Base-by-base conservation (phyloP, 2,888 invertebrate species). In the Cerceris ruficornis region DNA sequence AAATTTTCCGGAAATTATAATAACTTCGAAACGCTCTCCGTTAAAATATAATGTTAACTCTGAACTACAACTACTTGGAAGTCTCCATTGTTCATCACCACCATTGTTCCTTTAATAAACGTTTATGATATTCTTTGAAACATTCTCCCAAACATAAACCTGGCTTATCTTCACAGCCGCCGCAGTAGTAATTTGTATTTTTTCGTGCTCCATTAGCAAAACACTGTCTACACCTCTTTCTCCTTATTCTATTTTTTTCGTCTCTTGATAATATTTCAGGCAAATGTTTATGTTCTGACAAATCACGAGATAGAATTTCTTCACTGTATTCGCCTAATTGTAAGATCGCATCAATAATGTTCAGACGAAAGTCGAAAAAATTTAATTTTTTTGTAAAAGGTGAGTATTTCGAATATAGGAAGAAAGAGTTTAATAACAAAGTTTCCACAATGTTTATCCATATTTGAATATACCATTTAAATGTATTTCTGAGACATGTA, bases 71-170 rank as follows among this genome's bases (percentile, higher is more conserved):
- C 2, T 2, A 28, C 28, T 2, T 28, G 28, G 28, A 28, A 28
- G 28, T 28, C 28, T 28, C 4, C 28, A 28, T 28, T 28, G 28
- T 28, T 28, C 28, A 4, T 28, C 28, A 28, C 4, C 28, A 28
- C 28, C 28, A 28, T 28, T 28, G 28, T 28, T 28, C 28, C 1
- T 28, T 28, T 28, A 28, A 64, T 52, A 9, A 14, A 66, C 52
- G 11, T 14, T 62, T 43, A 57, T 70, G 70, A 55, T 57, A 70
- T 14, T 57, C 39, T 39, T 43, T 72, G 39, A 72, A 72, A 68
- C 67, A 72, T 60, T 60, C 28, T 5, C 72, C 60, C 39, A 72
- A 54, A 67, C 67, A 72, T 14, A 72, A 67, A 2, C 72, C 72
- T 7, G 72, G 67, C 46, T 72, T 66, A 39, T 54, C 67, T 8